Conservation (phyloP, 1,140 invertebrate species). For the Ceratosolen solmsi region DNA sequence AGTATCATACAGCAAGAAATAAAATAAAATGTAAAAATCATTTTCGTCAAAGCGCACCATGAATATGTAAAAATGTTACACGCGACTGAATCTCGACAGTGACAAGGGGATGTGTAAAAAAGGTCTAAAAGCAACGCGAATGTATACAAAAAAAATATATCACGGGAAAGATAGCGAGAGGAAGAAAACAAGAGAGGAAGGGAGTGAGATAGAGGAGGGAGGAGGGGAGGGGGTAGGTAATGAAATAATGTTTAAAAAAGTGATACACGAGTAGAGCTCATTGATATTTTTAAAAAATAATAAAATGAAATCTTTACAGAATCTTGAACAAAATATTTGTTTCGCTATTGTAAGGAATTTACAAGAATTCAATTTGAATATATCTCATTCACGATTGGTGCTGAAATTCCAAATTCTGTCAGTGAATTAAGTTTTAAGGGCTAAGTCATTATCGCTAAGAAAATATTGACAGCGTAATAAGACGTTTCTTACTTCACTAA, state of each 20-base stretch:
- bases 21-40: not conserved
- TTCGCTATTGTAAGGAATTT: no score
- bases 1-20: not conserved
- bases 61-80: conserved; percentile 4
- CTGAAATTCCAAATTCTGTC: no score
- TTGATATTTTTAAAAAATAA: not conserved
- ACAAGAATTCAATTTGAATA: no score
- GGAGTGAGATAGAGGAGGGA: not conserved
- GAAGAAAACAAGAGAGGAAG: not conserved
- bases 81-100: not conserved
- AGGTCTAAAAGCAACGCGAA: not conserved
- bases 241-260: not conserved
- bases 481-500: no score
- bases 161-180: not conserved
- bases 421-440: no score
- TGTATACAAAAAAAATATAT: not conserved
- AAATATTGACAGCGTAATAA: no score
- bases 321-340: no score
- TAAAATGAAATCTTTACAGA: no score
- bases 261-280: not conserved
- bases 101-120: not conserved
- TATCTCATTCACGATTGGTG: no score
- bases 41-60: not conserved
- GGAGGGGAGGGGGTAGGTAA: not conserved
- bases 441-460: no score